A percentile compares a stretch with the other conserved stretches of the same genome.
phyloP scores from a whole-genome alignment of 2,888 invertebrate genomes.

The Stenchaetothrips biformis region DNA sequence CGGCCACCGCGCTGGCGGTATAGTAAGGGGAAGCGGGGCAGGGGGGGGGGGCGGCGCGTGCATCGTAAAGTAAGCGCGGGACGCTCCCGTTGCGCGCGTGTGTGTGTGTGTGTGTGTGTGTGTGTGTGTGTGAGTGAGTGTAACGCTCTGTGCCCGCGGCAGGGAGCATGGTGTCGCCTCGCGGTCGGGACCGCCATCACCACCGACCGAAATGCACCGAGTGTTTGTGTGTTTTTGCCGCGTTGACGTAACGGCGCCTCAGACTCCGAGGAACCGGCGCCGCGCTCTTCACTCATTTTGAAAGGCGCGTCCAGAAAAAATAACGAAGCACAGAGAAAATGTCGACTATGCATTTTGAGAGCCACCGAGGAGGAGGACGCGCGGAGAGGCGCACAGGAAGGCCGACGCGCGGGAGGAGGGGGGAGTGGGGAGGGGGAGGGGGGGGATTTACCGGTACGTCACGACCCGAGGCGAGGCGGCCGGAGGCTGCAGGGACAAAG shows the following conservation, averaged over 20 bases:
- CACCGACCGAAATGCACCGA: too few relatives aligned
- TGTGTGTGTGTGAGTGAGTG: too few relatives aligned
- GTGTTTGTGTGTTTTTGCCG: too few relatives aligned
- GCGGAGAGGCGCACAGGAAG: not conserved
- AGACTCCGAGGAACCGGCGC: not conserved
- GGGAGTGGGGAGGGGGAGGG: not conserved
- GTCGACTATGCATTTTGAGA: constrained; percentile 1
- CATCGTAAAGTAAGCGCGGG: constrained; percentile 12
- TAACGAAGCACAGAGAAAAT: too few relatives aligned
- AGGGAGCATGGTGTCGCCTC: too few relatives aligned
- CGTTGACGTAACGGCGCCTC: not conserved
- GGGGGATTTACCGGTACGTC: constrained; percentile 18
- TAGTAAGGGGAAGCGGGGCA: not conserved
- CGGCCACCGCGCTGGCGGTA: not conserved
- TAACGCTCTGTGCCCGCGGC: too few relatives aligned
- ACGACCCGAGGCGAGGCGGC: not conserved
- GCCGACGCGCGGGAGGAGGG: not conserved
- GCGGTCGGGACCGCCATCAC: too few relatives aligned
- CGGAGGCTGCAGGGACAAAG: not conserved
- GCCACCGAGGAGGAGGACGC: not conserved
- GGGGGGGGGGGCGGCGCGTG: not conserved
- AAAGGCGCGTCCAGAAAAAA: too few relatives aligned
- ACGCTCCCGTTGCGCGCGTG: not conserved
- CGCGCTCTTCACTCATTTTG: too few relatives aligned
- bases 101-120: too few relatives aligned